Conservation (phyloP, 1,140 invertebrate species). For the Hyles vespertilio region DNA sequence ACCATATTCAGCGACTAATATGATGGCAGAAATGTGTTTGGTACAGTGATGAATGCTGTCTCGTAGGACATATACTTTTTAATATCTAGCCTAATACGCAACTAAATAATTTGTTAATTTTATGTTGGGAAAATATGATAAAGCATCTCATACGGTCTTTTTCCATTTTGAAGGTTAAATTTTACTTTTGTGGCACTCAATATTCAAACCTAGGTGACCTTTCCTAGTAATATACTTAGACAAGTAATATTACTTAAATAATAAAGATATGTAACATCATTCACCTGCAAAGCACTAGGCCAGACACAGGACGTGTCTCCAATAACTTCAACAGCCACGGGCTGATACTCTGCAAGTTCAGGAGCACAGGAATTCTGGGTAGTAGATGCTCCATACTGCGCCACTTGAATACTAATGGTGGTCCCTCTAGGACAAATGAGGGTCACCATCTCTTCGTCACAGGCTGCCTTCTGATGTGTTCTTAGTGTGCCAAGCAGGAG, state of each 20-base stretch:
- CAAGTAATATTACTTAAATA: background rate
- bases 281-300: slow-evolving; percentile 76
- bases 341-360: slow-evolving; percentile 80
- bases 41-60: no score
- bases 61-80: no score
- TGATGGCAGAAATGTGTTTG: no score
- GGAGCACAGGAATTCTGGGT: slow-evolving; percentile 82
- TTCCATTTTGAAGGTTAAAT: no score
- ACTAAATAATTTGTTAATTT: no score
- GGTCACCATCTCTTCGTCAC: slow-evolving; percentile 89
- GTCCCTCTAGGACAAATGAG: slow-evolving; percentile 91
- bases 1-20: no score
- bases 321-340: slow-evolving; percentile 69
- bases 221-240: background rate
- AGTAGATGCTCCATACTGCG: slow-evolving; percentile 73
- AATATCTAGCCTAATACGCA: no score
- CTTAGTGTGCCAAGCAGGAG: slow-evolving; percentile 90
- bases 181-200: no score
- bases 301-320: slow-evolving; percentile 71
- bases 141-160: no score
- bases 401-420: slow-evolving; percentile 90
- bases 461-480: slow-evolving; percentile 91
- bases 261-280: background rate
- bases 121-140: no score
- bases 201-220: no score